Base-by-base conservation (phyloP, 2,113 vertebrate genomes). In the Aspidoscelis tigris region DNA sequence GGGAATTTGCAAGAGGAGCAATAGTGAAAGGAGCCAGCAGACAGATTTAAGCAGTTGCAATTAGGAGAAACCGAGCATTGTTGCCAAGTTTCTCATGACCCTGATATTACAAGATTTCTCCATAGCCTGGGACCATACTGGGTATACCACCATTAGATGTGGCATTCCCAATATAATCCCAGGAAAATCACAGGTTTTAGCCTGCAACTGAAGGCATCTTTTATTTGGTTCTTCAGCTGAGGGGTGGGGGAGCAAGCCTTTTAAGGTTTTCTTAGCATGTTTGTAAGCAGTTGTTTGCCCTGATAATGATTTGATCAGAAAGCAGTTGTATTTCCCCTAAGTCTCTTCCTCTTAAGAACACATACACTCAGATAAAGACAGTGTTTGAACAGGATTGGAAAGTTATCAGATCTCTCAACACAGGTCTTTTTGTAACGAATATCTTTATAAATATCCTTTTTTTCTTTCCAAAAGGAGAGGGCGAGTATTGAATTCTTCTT, bases 401-500 rank as follows among this genome's bases (percentile, higher is more conserved):
- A n/a, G n/a, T 70, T 47, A 39, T 95, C 93, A 94, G 81, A 91
- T 92, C 82, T 86, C 53, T 21, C 92, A 86, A 80, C 81, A 86
- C 87, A 86, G 89, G 83, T 92, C 94, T 90, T 90, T 70, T 94
- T 94, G 79, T 0, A 0, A 47, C 84, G 84, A 79, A 87, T 95
- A 93, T 93, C 92, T 95, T 95, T 93, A 93, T 95, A 95, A 94
- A 95, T 33, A 33, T 95, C 95, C 95, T 86, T 93, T 95, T 95
- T 20, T 61, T 22, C 8, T 16, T 43, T 9, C 20, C 8, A 21
- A 39, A 9, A 44, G 9, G 7, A 4, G 14, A 26, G 58, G 70
- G 5, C 47, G 92, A 93, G 96, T 95, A 93, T 95, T 95, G 93
- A 93, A 95, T 97, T 97, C 93, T 96, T 93, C 88, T 94, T 93